Percentiles rank a stretch among this genome's conserved stretches.
phyloP scores from a whole-genome alignment of 2,113 vertebrate species.

The Rhea pennata region DNA sequence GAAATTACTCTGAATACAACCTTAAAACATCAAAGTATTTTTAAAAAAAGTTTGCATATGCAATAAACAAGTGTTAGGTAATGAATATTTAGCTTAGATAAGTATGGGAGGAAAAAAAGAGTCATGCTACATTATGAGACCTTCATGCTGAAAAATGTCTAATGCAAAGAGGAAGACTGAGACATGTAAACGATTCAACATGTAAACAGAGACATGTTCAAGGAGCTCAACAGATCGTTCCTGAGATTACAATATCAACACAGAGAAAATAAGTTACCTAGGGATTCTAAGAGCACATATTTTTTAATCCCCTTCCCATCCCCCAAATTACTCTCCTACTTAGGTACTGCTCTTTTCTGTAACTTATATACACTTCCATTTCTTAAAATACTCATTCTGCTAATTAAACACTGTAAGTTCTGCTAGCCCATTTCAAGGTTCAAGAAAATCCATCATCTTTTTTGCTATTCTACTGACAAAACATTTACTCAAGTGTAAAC shows the following conservation, averaged over 20 bases:
- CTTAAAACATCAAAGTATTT: background rate
- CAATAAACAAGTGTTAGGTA: background rate
- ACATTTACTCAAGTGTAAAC: background rate
- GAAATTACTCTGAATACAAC: background rate
- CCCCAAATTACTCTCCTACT: background rate
- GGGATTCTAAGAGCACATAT: rapidly evolving
- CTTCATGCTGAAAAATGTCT: background rate
- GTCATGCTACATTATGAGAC: background rate
- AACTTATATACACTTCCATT: background rate
- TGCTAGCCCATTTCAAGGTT: background rate
- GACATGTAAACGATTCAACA: background rate
- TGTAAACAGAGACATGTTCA: background rate
- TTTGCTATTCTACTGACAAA: background rate
- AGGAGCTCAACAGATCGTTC: background rate
- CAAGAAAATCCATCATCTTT: background rate
- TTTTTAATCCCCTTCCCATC: background rate
- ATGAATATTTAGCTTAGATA: rapidly evolving
- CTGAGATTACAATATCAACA: background rate
- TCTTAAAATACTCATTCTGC: background rate
- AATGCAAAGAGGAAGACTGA: background rate
- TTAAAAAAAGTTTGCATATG: background rate
- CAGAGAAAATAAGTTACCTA: background rate
- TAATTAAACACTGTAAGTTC: background rate
- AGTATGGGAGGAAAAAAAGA: background rate
- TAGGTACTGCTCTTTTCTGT: background rate